A percentile compares a stretch with the other conserved stretches of the same genome.
Conservation (phyloP, 2,113 vertebrate species). For the Amblyopsis rosae region DNA sequence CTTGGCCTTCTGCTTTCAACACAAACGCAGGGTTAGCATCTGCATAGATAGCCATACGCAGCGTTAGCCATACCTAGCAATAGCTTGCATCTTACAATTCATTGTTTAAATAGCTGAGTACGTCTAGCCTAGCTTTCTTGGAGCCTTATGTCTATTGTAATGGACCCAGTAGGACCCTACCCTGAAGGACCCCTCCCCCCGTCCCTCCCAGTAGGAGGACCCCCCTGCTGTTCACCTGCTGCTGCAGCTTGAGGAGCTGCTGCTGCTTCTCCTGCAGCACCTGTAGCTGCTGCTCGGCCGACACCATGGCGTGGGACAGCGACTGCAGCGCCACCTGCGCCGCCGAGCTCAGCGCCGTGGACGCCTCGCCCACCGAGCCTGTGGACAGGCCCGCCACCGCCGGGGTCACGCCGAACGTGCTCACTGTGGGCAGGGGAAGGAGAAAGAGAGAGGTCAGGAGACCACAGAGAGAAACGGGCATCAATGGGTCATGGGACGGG, state of each 20-base stretch:
- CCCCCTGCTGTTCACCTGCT: conserved; percentile 84
- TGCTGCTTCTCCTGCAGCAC: conserved; percentile 99
- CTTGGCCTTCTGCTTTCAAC: conserved; percentile 89
- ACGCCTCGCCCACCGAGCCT: conserved; percentile 93
- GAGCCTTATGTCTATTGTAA: no score
- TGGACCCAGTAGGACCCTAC: no score
- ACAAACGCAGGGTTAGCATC: conserved; percentile 12
- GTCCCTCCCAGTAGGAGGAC: neutral
- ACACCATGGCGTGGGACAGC: conserved; percentile 99
- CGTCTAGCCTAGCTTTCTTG: no score
- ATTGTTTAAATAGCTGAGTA: no score
- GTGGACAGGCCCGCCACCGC: conserved; percentile 91
- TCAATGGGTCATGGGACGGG: no score
- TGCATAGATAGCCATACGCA: neutral
- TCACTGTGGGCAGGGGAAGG: conserved; percentile 78
- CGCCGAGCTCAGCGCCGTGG: conserved; percentile 95
- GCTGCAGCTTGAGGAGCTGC: conserved; percentile 99
- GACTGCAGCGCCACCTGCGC: conserved; percentile 99
- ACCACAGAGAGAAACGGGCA: no score
- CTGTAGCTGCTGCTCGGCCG: conserved; percentile 98
- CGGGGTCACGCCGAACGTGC: conserved; percentile 96
- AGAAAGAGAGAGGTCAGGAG: neutral
- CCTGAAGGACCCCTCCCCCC: no score
- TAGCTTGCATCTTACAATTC: no score
- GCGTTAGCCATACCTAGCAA: neutral